Conservation (phyloP, 2,888 invertebrate genomes). For the Cheilosia vulpina region DNA sequence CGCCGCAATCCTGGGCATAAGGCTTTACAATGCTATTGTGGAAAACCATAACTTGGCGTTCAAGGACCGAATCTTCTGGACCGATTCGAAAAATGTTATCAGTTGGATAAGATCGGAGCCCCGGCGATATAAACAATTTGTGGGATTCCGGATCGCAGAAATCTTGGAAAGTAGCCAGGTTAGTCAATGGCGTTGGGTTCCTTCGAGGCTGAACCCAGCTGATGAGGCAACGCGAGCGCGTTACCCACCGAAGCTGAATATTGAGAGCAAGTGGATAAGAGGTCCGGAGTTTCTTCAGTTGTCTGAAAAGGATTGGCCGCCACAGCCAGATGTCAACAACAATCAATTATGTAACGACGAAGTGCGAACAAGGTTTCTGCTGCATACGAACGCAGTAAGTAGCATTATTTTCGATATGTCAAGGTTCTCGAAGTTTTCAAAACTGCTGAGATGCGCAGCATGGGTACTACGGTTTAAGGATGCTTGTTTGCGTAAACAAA, state of each 20-base stretch:
- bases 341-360: slow-evolving; percentile 7
- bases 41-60: too few species aligned
- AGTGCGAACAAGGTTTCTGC: slow-evolving; percentile 14
- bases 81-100: slow-evolving; percentile 6
- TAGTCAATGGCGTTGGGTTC: slow-evolving; percentile 49
- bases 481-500: slow-evolving; percentile 1
- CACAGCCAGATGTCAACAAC: neutral
- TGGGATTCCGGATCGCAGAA: slow-evolving; percentile 61
- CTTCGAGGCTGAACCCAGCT: slow-evolving; percentile 63
- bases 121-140: slow-evolving; percentile 66
- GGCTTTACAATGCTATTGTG: too few species aligned
- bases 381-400: slow-evolving; percentile 27
- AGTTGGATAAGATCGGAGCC: slow-evolving; percentile 76
- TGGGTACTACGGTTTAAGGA: slow-evolving; percentile 44
- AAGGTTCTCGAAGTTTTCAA: slow-evolving; percentile 18
- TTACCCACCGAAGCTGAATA: slow-evolving; percentile 1
- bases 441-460: slow-evolving; percentile 25
- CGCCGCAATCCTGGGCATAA: too few species aligned
- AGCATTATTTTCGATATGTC: slow-evolving; percentile 15
- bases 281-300: slow-evolving; percentile 56
- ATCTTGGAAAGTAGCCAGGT: slow-evolving; percentile 58
- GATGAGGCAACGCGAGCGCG: slow-evolving; percentile 59
- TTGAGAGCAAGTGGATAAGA: slow-evolving; percentile 40
- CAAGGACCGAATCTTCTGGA: too few species aligned
- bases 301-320: slow-evolving; percentile 19